phyloP scores from a whole-genome alignment of 2,888 invertebrate species.

The Orthosia gracilis region DNA sequence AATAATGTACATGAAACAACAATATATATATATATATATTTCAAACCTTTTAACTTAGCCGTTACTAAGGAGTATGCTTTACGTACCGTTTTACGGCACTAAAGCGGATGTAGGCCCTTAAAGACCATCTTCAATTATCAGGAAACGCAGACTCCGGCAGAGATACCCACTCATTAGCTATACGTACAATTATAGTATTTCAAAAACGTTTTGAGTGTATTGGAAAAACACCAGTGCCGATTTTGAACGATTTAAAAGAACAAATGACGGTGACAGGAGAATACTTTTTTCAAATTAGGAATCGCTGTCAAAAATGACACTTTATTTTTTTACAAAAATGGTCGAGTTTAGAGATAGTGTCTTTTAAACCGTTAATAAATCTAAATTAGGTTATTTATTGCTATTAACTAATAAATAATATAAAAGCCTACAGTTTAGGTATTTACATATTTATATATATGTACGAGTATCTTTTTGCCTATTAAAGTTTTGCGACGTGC shows the following conservation, averaged over 20 bases:
- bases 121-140: too few relatives aligned
- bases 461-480: slow-evolving; percentile 10
- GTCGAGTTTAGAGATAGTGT: background rate
- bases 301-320: background rate
- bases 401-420: slow-evolving; percentile 8
- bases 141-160: too few relatives aligned
- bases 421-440: background rate
- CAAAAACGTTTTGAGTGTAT: background rate
- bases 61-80: too few relatives aligned
- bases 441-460: slow-evolving; percentile 30
- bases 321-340: background rate
- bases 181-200: background rate
- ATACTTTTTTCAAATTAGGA: background rate
- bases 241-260: background rate
- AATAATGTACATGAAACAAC: too few relatives aligned
- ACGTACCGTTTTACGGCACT: too few relatives aligned
- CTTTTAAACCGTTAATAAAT: slow-evolving; percentile 11
- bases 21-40: too few relatives aligned
- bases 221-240: background rate
- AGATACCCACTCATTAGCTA: background rate
- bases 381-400: slow-evolving; percentile 31
- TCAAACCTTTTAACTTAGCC: too few relatives aligned
- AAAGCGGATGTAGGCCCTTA: too few relatives aligned
- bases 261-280: background rate
- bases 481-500: background rate